These are phyloP conservation scores for Carollia perspicillata DNA, from an alignment of 2,113 vertebrate genomes.

Conservation along the genomic window DNA sequence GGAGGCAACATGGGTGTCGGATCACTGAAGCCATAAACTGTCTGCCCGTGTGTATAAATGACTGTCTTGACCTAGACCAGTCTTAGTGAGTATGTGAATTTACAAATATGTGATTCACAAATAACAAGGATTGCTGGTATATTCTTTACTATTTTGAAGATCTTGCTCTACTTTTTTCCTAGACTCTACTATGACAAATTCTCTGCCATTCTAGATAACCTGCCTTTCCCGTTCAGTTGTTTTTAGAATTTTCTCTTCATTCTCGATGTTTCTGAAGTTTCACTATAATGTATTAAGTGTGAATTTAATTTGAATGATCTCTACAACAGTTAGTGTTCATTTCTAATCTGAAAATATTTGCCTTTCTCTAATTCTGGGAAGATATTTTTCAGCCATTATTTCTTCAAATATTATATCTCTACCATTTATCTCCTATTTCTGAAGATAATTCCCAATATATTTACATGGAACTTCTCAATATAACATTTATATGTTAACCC, in stretches of 20 bases:
- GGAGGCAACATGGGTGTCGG: neutral
- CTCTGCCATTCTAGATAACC: neutral
- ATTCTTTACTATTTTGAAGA: neutral
- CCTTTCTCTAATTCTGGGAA: neutral
- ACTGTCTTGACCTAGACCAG: neutral
- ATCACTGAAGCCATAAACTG: neutral
- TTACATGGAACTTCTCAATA: neutral
- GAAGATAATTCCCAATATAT: neutral
- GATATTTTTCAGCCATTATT: neutral
- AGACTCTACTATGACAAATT: conserved; percentile 5
- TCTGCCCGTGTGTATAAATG: neutral
- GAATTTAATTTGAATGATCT: neutral
- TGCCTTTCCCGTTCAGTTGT: neutral
- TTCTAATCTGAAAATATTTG: neutral
- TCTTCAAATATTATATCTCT: neutral
- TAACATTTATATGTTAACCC: neutral
- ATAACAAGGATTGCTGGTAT: neutral
- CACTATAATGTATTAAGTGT: neutral
- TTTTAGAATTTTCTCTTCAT: conserved; percentile 24
- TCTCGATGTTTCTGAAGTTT: conserved; percentile 18
- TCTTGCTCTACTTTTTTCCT: neutral
- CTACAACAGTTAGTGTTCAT: neutral
- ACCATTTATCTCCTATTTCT: neutral
- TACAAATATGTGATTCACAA: neutral
- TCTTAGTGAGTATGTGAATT: neutral